These are phyloP conservation scores for Drosophila meridionalis DNA, from an alignment of 2,888 invertebrate genomes.

Conservation along the genomic window DNA sequence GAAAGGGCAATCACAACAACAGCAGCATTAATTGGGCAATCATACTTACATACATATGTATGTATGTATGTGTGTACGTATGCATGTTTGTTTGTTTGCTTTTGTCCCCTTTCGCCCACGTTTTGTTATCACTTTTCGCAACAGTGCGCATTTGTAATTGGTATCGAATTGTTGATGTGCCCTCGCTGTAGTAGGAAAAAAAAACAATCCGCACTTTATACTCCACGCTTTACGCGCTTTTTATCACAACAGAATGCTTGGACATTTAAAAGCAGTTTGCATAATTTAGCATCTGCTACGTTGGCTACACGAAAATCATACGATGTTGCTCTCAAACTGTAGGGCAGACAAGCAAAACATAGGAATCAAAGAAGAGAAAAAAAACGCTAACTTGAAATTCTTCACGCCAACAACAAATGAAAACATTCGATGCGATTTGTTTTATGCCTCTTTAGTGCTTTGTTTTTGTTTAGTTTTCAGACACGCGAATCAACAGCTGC, in stretches of 20 bases:
- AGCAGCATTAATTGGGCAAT: conserved; percentile 26
- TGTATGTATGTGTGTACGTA: background rate
- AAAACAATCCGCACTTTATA: background rate
- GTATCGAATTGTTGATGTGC: conserved; percentile 7
- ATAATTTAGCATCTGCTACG: conserved; percentile 11
- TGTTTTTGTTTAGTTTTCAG: conserved; percentile 26
- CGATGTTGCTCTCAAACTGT: conserved; percentile 66
- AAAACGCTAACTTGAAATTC: conserved; percentile 20
- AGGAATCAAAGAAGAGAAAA: background rate
- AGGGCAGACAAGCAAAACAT: background rate
- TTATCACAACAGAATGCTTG: background rate
- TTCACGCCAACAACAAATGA: conserved; percentile 44
- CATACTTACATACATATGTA: background rate
- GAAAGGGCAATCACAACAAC: conserved; percentile 21
- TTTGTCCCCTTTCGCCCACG: conserved; percentile 1
- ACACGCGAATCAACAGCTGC: conserved; percentile 73
- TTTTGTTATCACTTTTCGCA: conserved; percentile 22
- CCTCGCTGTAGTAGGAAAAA: conserved; percentile 3
- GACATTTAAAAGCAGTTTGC: background rate
- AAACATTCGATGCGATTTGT: conserved; percentile 69
- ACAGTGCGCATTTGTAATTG: conserved; percentile 14
- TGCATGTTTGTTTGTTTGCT: conserved; percentile 7
- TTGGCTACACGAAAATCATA: conserved; percentile 50
- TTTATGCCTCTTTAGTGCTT: conserved; percentile 31
- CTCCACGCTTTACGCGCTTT: background rate